Base-by-base conservation (phyloP, 1,140 invertebrate species). In the Pachyrhynchus sulphureomaculatus region DNA sequence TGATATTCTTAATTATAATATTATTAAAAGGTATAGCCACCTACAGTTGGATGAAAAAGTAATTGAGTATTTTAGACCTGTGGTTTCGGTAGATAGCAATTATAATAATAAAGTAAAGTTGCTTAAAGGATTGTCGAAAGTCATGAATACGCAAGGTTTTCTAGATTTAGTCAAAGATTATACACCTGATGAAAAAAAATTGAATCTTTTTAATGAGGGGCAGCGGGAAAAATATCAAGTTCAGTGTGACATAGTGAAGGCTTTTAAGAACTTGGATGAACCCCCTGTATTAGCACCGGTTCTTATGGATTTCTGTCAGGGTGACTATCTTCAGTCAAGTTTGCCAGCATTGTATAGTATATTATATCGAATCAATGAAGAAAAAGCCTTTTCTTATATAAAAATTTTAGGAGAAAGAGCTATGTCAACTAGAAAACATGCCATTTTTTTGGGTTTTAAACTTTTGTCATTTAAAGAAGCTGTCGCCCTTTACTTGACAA, bases 281-380 rank as follows among this genome's bases (percentile, higher is more conserved):
- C 9, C 36, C 12, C 2, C 24, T 18, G 8, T 39, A 24, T 2
- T 62, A 17, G 34, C 44, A 10, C 44, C 59, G 8, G 10, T 54
- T 8, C 18, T 62, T 18, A 4, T 15, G 10, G 0, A 21, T 32
- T 45, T 62, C 23, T 62, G 49, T 15, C 59, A 62, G 36, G 59
- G 51, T n/a, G 59, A 62, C 24, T 62, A 62, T 21, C 23, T 62
- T 4, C 59, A 62, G 29, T 8, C 15, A 10, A 62, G 49, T 23
- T 9, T 53, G 13, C 37, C 37, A 18, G 5, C 34, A 17, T 23
- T 62, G 39, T 62, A 62, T 18, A 62, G 32, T 17, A 21, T 54
- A 6, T 13, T 62, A 18, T 52, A 62, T 37, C 15, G 29, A 24
- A 37, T 54, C 15, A 53, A 17, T 49, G 56, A 59, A 41, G 20